Evolutionary conservation across 1,140 invertebrate genomes (phyloP).

Genomic region (Episyrphus balteatus): DNA sequence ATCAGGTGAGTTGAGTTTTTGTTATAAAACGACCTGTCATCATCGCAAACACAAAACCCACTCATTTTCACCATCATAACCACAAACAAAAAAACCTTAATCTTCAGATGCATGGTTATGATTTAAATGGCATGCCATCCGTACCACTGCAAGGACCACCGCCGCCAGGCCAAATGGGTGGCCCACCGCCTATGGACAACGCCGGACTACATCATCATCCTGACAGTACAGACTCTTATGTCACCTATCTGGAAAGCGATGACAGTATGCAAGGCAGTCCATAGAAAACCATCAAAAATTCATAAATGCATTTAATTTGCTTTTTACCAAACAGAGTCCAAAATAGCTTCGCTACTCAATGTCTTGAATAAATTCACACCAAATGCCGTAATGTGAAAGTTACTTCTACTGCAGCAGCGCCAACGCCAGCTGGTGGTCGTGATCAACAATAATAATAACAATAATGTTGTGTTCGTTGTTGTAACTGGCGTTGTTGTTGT

Average conservation of each 20-base stretch:
- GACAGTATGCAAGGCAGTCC: constrained; percentile 59
- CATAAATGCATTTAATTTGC: constrained; percentile 33
- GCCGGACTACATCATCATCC: constrained; percentile 50
- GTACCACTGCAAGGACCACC: constrained; percentile 38
- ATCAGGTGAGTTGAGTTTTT: constrained; percentile 56
- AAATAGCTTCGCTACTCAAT: constrained; percentile 2
- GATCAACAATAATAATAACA: constrained; percentile 1
- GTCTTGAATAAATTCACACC: too few species aligned
- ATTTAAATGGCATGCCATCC: constrained; percentile 49
- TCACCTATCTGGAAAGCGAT: constrained; percentile 81
- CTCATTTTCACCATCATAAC: not conserved
- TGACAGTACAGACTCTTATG: constrained; percentile 77
- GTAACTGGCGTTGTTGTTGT: not conserved
- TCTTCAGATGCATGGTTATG: constrained; percentile 77
- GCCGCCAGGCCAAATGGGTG: constrained; percentile 47
- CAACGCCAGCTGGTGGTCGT: constrained; percentile 21
- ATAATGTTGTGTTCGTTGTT: not conserved
- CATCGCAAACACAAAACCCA: too few species aligned
- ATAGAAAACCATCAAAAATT: constrained; percentile 36
- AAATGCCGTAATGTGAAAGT: too few species aligned
- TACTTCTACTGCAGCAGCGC: constrained; percentile 8
- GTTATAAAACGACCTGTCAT: too few species aligned
- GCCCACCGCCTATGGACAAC: constrained; percentile 34
- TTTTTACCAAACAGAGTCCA: constrained; percentile 31
- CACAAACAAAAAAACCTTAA: not conserved